These are phyloP conservation scores for Gymnodraco acuticeps DNA, from an alignment of 2,797 vertebrate genomes.

Conservation along the genomic window DNA sequence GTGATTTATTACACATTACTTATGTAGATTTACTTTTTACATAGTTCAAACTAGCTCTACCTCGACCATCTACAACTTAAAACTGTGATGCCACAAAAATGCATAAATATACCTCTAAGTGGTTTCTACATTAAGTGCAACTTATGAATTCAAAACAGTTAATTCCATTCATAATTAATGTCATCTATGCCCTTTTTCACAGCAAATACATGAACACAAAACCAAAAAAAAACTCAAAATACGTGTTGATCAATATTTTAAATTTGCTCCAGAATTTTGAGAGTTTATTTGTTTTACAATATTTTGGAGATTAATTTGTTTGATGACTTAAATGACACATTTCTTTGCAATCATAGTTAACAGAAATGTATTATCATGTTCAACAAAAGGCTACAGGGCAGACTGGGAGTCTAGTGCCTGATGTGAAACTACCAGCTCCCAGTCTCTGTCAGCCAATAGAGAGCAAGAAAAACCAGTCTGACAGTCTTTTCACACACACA, in stretches of 20 bases:
- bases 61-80: background rate
- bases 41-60: background rate
- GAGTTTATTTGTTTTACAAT: background rate
- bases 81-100: background rate
- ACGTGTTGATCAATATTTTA: background rate
- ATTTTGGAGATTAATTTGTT: background rate
- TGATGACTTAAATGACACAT: background rate
- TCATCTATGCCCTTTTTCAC: background rate
- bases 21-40: background rate
- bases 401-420: conserved; percentile 10
- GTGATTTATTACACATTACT: background rate
- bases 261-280: background rate
- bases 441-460: conserved; percentile 18
- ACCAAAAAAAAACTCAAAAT: background rate
- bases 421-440: conserved; percentile 32
- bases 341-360: background rate
- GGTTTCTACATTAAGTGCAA: background rate
- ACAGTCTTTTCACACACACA: conserved; percentile 16
- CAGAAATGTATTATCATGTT: conserved; percentile 9
- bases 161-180: background rate
- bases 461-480: conserved; percentile 72
- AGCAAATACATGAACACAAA: background rate
- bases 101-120: background rate
- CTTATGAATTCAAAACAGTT: background rate
- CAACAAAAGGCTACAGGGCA: conserved; percentile 13